Conservation (phyloP, 2,113 vertebrate species). For the Sinocyclocheilus maitianheensis region DNA sequence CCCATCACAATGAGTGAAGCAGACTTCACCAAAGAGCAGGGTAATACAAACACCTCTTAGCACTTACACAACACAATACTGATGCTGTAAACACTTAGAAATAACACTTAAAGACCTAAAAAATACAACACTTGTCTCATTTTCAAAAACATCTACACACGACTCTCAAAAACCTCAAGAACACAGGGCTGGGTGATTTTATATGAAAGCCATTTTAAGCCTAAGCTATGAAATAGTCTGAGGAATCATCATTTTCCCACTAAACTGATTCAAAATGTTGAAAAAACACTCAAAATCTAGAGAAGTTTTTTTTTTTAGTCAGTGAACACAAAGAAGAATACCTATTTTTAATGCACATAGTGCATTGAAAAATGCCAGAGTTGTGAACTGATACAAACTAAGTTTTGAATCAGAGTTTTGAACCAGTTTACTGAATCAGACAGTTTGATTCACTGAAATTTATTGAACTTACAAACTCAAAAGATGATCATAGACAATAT, state of each 20-base stretch:
- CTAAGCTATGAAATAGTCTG: background rate
- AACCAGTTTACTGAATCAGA: too few relatives aligned
- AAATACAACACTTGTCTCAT: background rate
- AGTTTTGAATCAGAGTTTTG: too few relatives aligned
- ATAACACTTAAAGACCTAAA: background rate
- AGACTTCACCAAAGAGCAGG: slow-evolving; percentile 90
- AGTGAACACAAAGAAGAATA: background rate
- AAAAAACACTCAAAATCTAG: background rate
- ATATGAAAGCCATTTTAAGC: background rate
- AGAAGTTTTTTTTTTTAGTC: too few relatives aligned
- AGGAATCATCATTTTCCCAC: background rate
- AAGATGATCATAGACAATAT: background rate
- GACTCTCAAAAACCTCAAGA: background rate
- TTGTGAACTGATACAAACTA: too few relatives aligned
- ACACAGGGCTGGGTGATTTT: background rate
- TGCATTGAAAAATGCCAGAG: too few relatives aligned
- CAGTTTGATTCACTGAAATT: too few relatives aligned
- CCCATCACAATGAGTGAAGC: slow-evolving; percentile 88
- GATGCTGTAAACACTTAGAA: background rate
- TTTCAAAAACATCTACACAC: background rate
- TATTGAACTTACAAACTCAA: too few relatives aligned
- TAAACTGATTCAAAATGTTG: background rate
- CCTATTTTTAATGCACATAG: too few relatives aligned
- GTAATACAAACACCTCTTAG: slow-evolving; percentile 70
- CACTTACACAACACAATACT: background rate